These are phyloP conservation scores for Mesocentrotus franciscanus DNA, from an alignment of 53 echinoderm and acorn worm genomes.

Conservation along the genomic window DNA sequence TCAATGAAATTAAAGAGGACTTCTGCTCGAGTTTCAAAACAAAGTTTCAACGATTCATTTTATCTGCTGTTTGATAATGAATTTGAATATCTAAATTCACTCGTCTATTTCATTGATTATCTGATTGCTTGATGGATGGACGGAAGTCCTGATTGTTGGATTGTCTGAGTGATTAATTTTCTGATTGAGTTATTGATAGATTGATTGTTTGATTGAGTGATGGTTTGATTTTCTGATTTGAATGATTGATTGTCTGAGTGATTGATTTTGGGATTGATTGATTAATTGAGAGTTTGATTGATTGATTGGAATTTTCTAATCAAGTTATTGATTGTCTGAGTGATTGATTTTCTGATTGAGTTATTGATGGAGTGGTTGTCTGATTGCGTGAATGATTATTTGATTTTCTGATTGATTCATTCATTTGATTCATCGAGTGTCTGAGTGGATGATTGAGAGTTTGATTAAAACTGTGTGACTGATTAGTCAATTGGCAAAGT, in stretches of 20 bases:
- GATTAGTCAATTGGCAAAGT: too few relatives aligned
- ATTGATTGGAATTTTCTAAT: background rate
- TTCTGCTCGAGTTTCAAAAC: background rate
- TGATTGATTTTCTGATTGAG: background rate
- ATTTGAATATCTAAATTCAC: background rate
- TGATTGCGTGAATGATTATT: too few relatives aligned
- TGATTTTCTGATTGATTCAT: too few relatives aligned
- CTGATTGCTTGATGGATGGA: background rate
- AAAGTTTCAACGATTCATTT: background rate
- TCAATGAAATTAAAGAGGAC: background rate
- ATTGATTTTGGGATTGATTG: background rate
- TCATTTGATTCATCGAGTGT: too few relatives aligned
- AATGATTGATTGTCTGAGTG: background rate
- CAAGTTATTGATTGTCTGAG: too few relatives aligned
- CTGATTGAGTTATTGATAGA: background rate
- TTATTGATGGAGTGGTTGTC: too few relatives aligned
- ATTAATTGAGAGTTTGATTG: background rate
- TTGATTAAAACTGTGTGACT: too few relatives aligned
- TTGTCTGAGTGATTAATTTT: background rate
- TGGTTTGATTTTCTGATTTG: background rate
- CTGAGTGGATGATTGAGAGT: too few relatives aligned
- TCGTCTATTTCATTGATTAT: too few relatives aligned
- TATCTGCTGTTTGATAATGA: background rate
- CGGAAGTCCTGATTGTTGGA: too few relatives aligned
- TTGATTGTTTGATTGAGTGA: background rate